phyloP scores from a whole-genome alignment of 2,888 invertebrate genomes.

The Agriotes lineatus region DNA sequence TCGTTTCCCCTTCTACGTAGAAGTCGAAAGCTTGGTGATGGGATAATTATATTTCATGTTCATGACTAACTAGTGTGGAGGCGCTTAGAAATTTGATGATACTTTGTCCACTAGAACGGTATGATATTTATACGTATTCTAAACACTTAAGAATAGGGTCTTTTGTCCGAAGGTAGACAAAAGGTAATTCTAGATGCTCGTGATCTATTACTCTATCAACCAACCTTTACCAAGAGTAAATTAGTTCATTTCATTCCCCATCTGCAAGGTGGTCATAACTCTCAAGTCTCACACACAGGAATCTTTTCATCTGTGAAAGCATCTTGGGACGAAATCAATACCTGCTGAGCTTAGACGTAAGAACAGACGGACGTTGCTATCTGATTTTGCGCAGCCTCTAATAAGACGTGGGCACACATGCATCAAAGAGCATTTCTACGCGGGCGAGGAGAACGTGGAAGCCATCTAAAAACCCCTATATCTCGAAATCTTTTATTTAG shows the following conservation, averaged over 20 bases:
- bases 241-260: slow-evolving; percentile 4
- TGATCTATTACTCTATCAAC: too few species aligned
- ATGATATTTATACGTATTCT: too few species aligned
- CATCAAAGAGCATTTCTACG: slow-evolving; percentile 2
- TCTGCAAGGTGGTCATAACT: slow-evolving; percentile 1
- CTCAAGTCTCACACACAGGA: slow-evolving; percentile 8
- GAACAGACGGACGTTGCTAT: slow-evolving; percentile 12
- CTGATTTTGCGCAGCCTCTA: slow-evolving; percentile 11
- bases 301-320: slow-evolving; percentile 22
- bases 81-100: too few species aligned
- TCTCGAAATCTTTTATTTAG: slow-evolving; percentile 3
- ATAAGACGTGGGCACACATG: slow-evolving; percentile 5
- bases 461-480: slow-evolving; percentile 7
- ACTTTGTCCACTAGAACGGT: too few species aligned
- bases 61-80: too few species aligned
- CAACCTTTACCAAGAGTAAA: not conserved
- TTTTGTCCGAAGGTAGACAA: too few species aligned
- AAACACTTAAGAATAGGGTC: too few species aligned
- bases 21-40: too few species aligned
- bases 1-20: too few species aligned
- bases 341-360: slow-evolving; percentile 1
- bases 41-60: too few species aligned
- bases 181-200: too few species aligned
- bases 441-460: not conserved
- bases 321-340: slow-evolving; percentile 19